Evolutionary conservation across 2,113 vertebrate genomes (phyloP).

Genomic region (Nestor notabilis): DNA sequence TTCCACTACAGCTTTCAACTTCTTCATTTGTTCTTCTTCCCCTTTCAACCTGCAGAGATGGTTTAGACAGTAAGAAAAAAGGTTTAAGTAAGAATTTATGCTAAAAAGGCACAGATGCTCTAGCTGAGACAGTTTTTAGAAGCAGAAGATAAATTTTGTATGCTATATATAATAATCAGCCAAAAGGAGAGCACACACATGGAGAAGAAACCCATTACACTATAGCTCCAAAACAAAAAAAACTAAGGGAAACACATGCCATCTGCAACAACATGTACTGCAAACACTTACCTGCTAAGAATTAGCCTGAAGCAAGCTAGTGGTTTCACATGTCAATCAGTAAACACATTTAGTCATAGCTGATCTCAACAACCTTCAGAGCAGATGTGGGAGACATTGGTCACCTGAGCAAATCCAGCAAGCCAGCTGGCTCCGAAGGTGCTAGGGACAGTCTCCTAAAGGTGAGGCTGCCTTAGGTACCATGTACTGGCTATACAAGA

Average conservation of each 20-base stretch:
- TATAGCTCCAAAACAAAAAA: background rate
- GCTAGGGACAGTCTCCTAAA: background rate
- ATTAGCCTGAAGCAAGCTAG: background rate
- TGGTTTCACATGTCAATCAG: background rate
- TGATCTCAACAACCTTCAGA: background rate
- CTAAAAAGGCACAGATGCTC: background rate
- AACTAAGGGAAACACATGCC: background rate
- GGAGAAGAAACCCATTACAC: background rate
- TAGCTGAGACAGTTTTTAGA: background rate
- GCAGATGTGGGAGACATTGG: background rate
- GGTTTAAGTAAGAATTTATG: background rate
- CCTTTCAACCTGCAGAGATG: conserved; percentile 74
- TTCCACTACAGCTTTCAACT: conserved; percentile 78
- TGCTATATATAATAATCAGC: background rate
- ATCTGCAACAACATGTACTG: background rate
- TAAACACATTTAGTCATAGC: background rate
- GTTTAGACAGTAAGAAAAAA: background rate
- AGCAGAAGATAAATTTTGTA: background rate
- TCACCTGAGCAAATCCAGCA: background rate
- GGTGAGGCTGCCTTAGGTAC: background rate
- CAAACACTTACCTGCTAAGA: background rate
- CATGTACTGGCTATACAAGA: rapidly evolving
- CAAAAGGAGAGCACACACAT: background rate
- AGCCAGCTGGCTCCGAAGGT: background rate
- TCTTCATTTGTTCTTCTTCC: conserved; percentile 84